Evolutionary conservation across 2,113 vertebrate genomes (phyloP), one percentile per base, ranked within the genome.

Genomic region (Puma concolor): DNA sequence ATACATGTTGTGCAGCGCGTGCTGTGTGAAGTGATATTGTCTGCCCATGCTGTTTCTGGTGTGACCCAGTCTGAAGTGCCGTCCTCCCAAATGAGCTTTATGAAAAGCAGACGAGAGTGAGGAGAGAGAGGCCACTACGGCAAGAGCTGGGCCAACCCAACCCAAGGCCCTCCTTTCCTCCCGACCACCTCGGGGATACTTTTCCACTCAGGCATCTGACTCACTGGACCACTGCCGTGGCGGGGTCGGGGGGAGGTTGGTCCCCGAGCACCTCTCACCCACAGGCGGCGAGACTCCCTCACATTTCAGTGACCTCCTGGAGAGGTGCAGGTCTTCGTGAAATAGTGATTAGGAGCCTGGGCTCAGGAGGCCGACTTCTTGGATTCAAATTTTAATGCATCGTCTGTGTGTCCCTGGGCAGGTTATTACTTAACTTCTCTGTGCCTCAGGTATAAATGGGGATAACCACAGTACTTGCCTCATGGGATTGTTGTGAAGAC

Each of bases 1-100:
- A 33, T 0, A 2, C 8, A n/a, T 13, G 41, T 1, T 4, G 33
- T 71, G 5, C 27, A 74, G n/a, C 7, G 6, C 5, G 13, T 3
- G 1, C 57, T 63, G 7, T 25, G 44, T 3, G 41, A n/a, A 80
- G 25, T 72, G 13, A 27, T 31, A 48, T n/a, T 38, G 9, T 64
- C n/a, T 91, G 63, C 33, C 67, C 9, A n/a, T 17, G 63, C 17
- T 77, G 69, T 0, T 52, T 79, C 23, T 12, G 50, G 41, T 13
- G 17, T 44, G 29, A 44, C 41, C 8, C 10, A 81, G 66, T 14
- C 33, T 77, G 83, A 79, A 41, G 52, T 8, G 17, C 23, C 33
- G 3, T 41, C 29, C 69, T 97, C 66, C 81, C 31, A 57, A 77
- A 66, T 12, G 21, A 57, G n/a, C 9, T 88, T 57, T 21, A 3